Base-by-base conservation (phyloP, 2,113 vertebrate genomes). In the Myodes glareolus region DNA sequence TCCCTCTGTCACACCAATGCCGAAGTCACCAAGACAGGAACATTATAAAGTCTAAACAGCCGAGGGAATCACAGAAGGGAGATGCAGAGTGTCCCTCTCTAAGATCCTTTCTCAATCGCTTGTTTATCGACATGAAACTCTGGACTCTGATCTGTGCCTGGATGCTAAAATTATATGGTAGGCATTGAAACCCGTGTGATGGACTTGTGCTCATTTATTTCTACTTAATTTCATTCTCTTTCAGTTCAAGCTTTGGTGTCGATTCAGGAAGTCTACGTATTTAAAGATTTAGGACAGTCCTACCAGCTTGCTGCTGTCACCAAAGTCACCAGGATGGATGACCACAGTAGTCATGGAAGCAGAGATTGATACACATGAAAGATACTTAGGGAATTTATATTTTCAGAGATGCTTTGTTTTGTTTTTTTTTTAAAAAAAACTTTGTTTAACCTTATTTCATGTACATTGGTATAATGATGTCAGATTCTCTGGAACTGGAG, bases 21-120 rank as follows among this genome's bases (percentile, higher is more conserved):
- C 27, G 11, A 73, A 42, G 50, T 31, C 50, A 58, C 14, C n/a
- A 31, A 39, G 10, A 73, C 8, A 58, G 33, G 63, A 82, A 95
- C 50, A 92, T 94, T 72, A 96, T 63, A 95, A 94, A 3, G 2
- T 96, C 92, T 87, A 95, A 55, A 96, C 92, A 63, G 96, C 91
- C 14, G 1, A 70, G 12, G 86, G 87, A 97, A 78, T 94, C 86
- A 95, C 58, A 91, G 55, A 88, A 94, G 82, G 2, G 5, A 93
- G 36, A 58, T 3, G 0, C 7, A 81, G n/a, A 93, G 92, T 91
- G 58, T 72, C 92, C 93, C 52, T 78, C 11, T 91, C 86, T 39
- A 12, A 68, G 47, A 27, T 80, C 77, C 45, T 94, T n/a, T 97
- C 52, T 77, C 58, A 81, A 7, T 23, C 13, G 27, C 7, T n/a